Evolutionary conservation across 2,888 invertebrate species (phyloP).

Genomic region (Hirtodrosophila histrioides): DNA sequence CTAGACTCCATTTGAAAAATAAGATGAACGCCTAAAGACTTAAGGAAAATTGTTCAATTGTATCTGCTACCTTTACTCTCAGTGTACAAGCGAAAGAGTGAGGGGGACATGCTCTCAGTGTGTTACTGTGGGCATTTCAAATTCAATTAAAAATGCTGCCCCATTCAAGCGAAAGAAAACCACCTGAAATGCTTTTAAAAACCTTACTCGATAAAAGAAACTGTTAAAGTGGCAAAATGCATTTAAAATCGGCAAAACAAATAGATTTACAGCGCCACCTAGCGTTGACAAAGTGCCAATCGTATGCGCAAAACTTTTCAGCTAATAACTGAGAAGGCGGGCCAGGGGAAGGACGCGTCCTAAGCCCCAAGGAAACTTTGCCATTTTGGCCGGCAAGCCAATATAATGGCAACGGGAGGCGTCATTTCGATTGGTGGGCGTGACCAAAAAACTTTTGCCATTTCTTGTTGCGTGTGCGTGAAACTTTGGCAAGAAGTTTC

Average conservation of each 20-base stretch:
- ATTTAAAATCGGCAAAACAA: slow-evolving; percentile 45
- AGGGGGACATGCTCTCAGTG: slow-evolving; percentile 18
- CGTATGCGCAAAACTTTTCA: slow-evolving; percentile 63
- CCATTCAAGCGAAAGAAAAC: slow-evolving; percentile 25
- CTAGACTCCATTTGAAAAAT: no score
- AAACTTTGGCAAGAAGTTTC: slow-evolving; percentile 52
- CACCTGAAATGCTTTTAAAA: slow-evolving; percentile 56
- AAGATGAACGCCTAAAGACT: no score
- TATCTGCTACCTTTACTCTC: no score
- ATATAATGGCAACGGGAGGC: slow-evolving; percentile 48
- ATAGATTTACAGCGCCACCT: slow-evolving; percentile 55
- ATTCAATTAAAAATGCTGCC: slow-evolving; percentile 68
- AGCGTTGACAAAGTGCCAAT: slow-evolving; percentile 59
- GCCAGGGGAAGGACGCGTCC: neutral
- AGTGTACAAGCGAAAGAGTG: slow-evolving; percentile 62
- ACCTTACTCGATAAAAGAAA: slow-evolving; percentile 42
- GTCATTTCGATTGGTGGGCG: slow-evolving; percentile 60
- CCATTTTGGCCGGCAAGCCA: slow-evolving; percentile 56
- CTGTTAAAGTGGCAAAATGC: slow-evolving; percentile 16
- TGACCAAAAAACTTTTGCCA: slow-evolving; percentile 62
- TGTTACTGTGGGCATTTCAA: slow-evolving; percentile 52
- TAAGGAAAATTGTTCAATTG: no score
- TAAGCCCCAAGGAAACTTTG: slow-evolving; percentile 49
- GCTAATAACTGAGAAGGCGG: slow-evolving; percentile 57
- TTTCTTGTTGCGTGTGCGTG: slow-evolving; percentile 68